Base-by-base conservation (phyloP, 2,113 vertebrate genomes). In the Albula goreensis region DNA sequence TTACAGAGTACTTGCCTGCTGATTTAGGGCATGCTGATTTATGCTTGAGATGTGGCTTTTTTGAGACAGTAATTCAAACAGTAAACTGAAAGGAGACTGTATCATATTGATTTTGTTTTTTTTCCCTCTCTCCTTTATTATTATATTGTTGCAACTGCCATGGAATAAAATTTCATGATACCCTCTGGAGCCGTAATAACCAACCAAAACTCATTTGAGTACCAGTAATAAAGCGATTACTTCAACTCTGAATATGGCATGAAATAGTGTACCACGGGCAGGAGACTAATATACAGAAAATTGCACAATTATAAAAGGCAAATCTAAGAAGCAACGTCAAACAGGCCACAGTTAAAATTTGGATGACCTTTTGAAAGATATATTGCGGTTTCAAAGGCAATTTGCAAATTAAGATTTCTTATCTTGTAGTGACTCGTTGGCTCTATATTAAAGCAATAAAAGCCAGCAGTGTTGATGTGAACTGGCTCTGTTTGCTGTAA, bases 111-210 rank as follows among this genome's bases (percentile, higher is more conserved):
- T 93, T 93, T 91, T 91, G 74, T 80, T 22, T 93, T 90, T 81
- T 89, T 86, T 89, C 56, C 85, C 78, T 51, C 53, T 49, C 84
- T 85, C 87, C 92, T 93, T 92, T 93, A 94, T 92, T 92, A 90
- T 93, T 88, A 86, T 90, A 91, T 92, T 92, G 90, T 95, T 93
- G 92, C 93, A 92, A 41, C 91, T 93, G 91, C 91, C 90, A 88
- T 89, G 90, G 90, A 94, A 93, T 96, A 92, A 94, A 93, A 96
- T 95, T 96, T 94, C 92, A 95, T 93, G 95, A 92, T 89, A 89
- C 94, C 92, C 94, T 85, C 87, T 93, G 92, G 94, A 95, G 94
- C 92, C 91, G 94, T 96, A 95, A 94, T 94, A 94, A 93, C 90
- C 89, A 93, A 92, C 90, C 92, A 93, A 95, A 95, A 95, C 94